These are phyloP conservation scores for Rotaria macrura DNA, from an alignment of 2,888 invertebrate genomes.

Conservation along the genomic window DNA sequence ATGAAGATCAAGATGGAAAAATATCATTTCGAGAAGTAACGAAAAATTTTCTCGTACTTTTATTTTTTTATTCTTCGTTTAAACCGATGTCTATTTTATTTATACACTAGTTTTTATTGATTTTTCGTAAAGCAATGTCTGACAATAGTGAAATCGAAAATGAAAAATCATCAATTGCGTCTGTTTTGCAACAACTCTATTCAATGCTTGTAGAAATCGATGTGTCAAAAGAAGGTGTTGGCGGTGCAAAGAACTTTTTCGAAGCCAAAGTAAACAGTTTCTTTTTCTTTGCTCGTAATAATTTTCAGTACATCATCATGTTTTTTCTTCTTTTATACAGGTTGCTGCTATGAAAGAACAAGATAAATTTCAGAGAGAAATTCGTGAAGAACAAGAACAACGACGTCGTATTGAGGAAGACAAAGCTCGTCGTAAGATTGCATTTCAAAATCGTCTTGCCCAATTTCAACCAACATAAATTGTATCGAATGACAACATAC, in stretches of 20 bases:
- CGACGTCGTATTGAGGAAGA: constrained; percentile 29
- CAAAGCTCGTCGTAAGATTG: constrained; percentile 7
- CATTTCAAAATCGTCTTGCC: constrained; percentile 14
- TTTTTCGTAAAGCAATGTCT: constrained; percentile 67
- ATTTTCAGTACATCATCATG: neutral
- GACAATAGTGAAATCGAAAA: constrained; percentile 63
- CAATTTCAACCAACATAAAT: neutral
- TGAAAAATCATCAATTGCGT: constrained; percentile 54
- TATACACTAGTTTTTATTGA: constrained; percentile 55
- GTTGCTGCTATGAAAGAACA: neutral
- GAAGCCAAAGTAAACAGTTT: constrained; percentile 65
- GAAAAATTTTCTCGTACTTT: constrained; percentile 24
- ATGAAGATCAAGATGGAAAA: constrained; percentile 52
- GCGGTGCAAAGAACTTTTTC: constrained; percentile 85
- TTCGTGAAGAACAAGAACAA: constrained; percentile 34
- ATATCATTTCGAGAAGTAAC: constrained; percentile 76
- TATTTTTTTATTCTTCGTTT: constrained; percentile 5
- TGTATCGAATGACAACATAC: neutral
- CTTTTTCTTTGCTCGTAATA: too few relatives aligned
- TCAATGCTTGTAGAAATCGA: constrained; percentile 71
- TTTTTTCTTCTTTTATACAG: neutral
- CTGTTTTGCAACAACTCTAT: constrained; percentile 74
- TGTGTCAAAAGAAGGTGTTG: constrained; percentile 83
- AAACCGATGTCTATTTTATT: too few relatives aligned
- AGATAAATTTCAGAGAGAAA: constrained; percentile 31